Percentiles rank a stretch among this genome's conserved stretches.
phyloP scores from a whole-genome alignment of 2,888 invertebrate species.

The Ypsolopha scabrella region DNA sequence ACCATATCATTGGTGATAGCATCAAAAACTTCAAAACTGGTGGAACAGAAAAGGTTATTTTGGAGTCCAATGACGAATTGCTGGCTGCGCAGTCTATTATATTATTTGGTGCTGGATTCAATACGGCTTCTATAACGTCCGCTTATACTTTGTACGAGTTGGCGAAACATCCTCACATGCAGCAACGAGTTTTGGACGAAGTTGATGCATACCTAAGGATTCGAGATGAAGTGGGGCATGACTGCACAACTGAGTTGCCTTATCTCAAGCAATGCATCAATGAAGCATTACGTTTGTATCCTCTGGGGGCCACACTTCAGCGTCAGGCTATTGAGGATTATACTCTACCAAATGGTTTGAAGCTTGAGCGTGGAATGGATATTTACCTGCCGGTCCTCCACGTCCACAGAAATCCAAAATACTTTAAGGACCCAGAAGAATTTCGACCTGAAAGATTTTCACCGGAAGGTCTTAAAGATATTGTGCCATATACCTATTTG shows the following conservation, averaged over 20 bases:
- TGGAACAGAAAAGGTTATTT: conserved; percentile 12
- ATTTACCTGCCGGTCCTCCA: conserved; percentile 4
- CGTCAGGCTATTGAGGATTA: conserved; percentile 15
- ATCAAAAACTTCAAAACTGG: conserved; percentile 7
- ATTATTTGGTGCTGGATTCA: conserved; percentile 65
- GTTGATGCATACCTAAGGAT: conserved; percentile 32
- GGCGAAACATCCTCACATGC: conserved; percentile 47
- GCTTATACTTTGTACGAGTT: conserved; percentile 57
- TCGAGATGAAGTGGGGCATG: conserved; percentile 45
- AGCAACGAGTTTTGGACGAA: conserved; percentile 46
- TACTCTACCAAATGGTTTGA: neutral
- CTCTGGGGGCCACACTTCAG: conserved; percentile 30
- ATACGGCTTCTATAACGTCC: conserved; percentile 60
- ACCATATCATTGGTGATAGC: conserved; percentile 12
- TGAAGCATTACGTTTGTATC: conserved; percentile 53
- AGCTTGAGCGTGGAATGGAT: conserved; percentile 2
- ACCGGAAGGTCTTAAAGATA: conserved; percentile 4
- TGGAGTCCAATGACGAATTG: conserved; percentile 44
- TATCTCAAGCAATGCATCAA: conserved; percentile 54
- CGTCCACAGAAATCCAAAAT: conserved; percentile 6
- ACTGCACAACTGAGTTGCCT: conserved; percentile 48
- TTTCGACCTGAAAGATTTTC: conserved; percentile 7
- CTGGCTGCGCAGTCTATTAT: conserved; percentile 62
- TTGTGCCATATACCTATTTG: conserved; percentile 8
- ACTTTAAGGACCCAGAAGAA: conserved; percentile 5